phyloP scores from a whole-genome alignment of 2,113 vertebrate genomes.

The Isurus oxyrinchus region DNA sequence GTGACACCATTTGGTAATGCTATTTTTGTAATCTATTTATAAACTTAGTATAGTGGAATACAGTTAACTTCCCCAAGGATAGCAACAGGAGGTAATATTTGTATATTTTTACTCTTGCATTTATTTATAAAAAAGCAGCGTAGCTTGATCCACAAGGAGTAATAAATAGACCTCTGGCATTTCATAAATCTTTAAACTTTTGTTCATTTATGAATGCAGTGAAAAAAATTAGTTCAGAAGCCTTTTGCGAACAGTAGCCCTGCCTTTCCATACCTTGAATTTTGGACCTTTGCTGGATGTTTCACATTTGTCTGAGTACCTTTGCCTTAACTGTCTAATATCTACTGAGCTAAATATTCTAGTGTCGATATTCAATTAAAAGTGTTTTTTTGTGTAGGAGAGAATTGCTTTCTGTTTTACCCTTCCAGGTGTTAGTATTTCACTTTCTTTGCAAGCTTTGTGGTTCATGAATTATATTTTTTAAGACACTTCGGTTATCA shows the following conservation, averaged over 20 bases:
- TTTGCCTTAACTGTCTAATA: neutral
- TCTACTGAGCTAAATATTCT: neutral
- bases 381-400: neutral
- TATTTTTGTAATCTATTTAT: conserved; percentile 36
- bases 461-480: neutral
- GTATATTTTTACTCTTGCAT: conserved; percentile 48
- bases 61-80: conserved; percentile 46
- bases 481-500: neutral
- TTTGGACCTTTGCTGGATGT: neutral
- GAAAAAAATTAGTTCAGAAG: conserved; percentile 42
- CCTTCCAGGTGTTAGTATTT: neutral
- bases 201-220: conserved; percentile 41
- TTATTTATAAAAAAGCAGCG: conserved; percentile 49
- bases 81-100: conserved; percentile 46
- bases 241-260: conserved; percentile 42
- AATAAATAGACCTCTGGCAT: conserved; percentile 52
- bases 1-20: conserved; percentile 20
- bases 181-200: conserved; percentile 49
- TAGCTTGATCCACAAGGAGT: conserved; percentile 53
- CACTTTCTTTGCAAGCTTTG: neutral
- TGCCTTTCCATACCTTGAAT: conserved; percentile 1
- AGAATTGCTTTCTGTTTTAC: neutral
- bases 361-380: neutral
- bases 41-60: conserved; percentile 26
- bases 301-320: neutral